phyloP scores from a whole-genome alignment of 2,797 vertebrate genomes.

The Bucorvus abyssinicus region DNA sequence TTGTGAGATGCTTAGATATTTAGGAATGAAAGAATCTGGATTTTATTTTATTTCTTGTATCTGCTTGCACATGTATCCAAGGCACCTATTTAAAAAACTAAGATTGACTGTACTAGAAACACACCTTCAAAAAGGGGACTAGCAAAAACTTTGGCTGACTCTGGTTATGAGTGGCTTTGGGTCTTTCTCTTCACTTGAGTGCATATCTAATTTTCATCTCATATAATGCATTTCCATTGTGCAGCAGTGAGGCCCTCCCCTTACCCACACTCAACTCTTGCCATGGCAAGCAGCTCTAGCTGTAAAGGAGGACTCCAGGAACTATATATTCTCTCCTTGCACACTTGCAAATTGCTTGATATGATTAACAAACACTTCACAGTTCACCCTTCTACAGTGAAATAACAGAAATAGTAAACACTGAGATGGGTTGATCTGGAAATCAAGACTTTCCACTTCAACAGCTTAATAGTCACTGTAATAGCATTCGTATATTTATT shows the following conservation, averaged over 20 bases:
- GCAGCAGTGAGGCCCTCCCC: not conserved
- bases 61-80: not conserved
- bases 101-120: not conserved
- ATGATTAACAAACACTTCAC: not conserved
- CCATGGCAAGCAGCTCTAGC: not conserved
- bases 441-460: not conserved
- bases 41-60: not conserved
- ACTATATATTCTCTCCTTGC: not conserved
- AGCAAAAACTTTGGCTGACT: not conserved
- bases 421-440: not conserved
- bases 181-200: not conserved
- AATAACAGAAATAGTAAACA: not conserved
- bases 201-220: not conserved
- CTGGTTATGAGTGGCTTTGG: not conserved
- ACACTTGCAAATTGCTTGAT: not conserved
- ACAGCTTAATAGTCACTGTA: not conserved
- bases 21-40: not conserved
- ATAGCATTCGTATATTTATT: not conserved
- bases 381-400: not conserved
- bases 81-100: not conserved
- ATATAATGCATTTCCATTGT: accelerated
- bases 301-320: not conserved
- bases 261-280: not conserved
- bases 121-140: not conserved
- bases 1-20: not conserved